Evolutionary conservation across 2,797 vertebrate species (phyloP).

Genomic region (Mormyrops attenuatus): DNA sequence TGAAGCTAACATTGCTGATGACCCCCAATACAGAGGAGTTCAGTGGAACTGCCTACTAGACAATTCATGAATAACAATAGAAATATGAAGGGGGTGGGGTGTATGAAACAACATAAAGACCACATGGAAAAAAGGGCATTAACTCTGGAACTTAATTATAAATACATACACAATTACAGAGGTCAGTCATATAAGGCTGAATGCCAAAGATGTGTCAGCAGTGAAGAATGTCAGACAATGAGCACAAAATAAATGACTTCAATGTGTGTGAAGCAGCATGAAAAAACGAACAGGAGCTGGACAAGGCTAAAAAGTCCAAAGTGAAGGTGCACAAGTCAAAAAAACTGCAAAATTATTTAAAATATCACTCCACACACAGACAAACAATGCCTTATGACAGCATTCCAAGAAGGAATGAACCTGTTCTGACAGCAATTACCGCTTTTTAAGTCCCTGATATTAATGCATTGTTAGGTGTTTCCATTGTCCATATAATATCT

Average conservation of each 20-base stretch:
- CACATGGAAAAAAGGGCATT: not conserved
- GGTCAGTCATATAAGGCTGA: not conserved
- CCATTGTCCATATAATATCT: not conserved
- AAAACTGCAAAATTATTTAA: not conserved
- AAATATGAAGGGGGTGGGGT: not conserved
- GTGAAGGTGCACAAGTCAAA: not conserved
- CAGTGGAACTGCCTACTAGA: not conserved
- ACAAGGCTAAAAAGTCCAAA: not conserved
- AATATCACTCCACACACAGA: not conserved
- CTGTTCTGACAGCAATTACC: not conserved
- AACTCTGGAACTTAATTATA: not conserved
- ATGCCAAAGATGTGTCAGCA: not conserved
- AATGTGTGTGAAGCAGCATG: not conserved
- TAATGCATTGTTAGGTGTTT: not conserved
- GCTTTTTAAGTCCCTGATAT: not conserved
- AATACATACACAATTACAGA: not conserved
- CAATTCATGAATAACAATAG: not conserved
- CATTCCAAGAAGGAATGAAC: not conserved
- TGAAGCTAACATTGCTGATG: not conserved
- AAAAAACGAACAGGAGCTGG: not conserved
- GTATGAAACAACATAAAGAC: not conserved
- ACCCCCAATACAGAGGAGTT: not conserved
- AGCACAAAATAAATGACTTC: not conserved
- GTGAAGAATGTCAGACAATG: not conserved
- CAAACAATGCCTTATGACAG: not conserved